Base-by-base conservation (phyloP, 2,888 invertebrate genomes). In the Buathra laborator region DNA sequence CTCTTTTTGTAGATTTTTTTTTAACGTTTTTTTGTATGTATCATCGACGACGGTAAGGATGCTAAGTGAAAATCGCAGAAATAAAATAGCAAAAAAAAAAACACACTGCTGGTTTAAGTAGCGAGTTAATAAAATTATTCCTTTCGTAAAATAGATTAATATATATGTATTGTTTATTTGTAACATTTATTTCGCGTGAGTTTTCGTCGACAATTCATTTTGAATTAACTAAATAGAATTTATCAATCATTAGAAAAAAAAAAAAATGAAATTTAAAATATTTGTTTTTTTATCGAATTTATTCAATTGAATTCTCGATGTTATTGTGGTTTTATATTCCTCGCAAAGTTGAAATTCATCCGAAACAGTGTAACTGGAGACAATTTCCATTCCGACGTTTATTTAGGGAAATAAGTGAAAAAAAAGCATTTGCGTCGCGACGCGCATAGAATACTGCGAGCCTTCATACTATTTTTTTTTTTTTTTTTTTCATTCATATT, bases 21-120 rank as follows among this genome's bases (percentile, higher is more conserved):
- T 53, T 14, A 24, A 62, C 43, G 44, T 44, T 62, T 70, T 70
- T 72, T 81, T 44, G n/a, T n/a, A 68, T 53, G 77, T 64, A 51
- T 81, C 44, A 78, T 78, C 68, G 71, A 71, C 37, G 53, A 75
- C 46, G 44, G 43, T 62, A 37, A 32, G 32, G 48, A 48, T 9
- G 64, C 12, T 75, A 32, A 9, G 29, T 19, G 32, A 62, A 62
- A 62, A 44, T 29, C 46, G 51, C 6, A 2, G 62, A 29, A 29
- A 14, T 32, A 32, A 62, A 32, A 29, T 32, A 29, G 29, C 14
- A 32, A 32, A 51, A 64, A 75, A 46, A 43, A 5, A 5, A 37
- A 5, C 2, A 37, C 7, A 66, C 16, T n/a, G 62, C n/a, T 51
- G 37, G 32, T 29, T 29, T 66, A 37, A 0, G 16, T 2, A 29